Base-by-base conservation (phyloP, 2,113 vertebrate genomes). In the Cyphomyrus discorhynchus region DNA sequence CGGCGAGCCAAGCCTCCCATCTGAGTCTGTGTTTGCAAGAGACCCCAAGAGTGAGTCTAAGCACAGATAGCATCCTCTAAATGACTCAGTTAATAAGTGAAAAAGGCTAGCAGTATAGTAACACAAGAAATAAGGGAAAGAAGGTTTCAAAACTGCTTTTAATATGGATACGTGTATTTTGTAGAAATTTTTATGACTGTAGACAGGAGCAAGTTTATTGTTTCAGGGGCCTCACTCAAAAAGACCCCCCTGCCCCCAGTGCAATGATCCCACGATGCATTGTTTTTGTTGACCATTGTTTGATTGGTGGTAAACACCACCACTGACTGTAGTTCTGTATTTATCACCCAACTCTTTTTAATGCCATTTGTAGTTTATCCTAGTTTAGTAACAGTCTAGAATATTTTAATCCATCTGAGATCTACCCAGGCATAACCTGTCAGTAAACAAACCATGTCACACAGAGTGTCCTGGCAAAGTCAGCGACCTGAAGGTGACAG, bases 401-500 rank as follows among this genome's bases (percentile, higher is more conserved):
- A 77, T 39, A 77, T 77, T 39, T 6, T 39, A 39, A 58, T 42
- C 31, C 24, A 3, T 86, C 84, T 86, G 39, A 86, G 13, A 6
- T 47, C 53, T 62, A n/a, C 86, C 89, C 88, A 17, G 31, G 53
- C 24, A 19, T 89, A 45, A 15, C 0, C 80, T 27, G 39, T 39
- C 35, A 5, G 31, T 50, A 62, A 45, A 19, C 11, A 88, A 9
- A 87, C 83, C 92, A 6, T 93, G 0, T 86, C 27, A n/a, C 93
- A 21, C 94, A 98, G 98, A 96, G 93, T 91, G 93, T n/a, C 97
- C 96, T 0, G 97, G 96, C 62, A 94, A 92, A 87, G 97, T 98
- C 90, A 95, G 88, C 88, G 96, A 96, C 56, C 93, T 98, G 85
- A 96, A 93, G 91, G 93, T 98, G 94, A 96, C 94, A 84, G 95